Conservation (phyloP, 1,140 invertebrate genomes). For the Orchesella cincta region DNA sequence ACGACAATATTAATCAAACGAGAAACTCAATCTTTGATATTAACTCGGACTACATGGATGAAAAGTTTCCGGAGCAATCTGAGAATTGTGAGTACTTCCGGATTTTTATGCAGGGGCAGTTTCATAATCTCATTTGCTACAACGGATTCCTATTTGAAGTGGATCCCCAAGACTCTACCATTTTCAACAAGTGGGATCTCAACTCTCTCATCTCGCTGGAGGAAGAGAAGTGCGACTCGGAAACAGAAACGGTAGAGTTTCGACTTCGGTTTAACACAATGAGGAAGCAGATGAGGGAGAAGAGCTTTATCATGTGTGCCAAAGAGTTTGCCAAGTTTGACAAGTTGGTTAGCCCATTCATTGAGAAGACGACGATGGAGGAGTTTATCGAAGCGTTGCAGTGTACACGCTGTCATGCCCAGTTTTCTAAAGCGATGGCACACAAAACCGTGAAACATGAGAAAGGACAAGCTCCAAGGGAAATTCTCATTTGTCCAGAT, state of each 20-base stretch:
- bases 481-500: constrained; percentile 46
- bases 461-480: constrained; percentile 33
- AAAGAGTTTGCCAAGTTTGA: constrained; percentile 43
- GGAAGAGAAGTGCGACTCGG: constrained; percentile 38
- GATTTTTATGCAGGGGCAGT: constrained; percentile 41
- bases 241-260: constrained; percentile 49
- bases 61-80: constrained; percentile 18
- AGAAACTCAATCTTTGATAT: constrained; percentile 19
- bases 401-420: constrained; percentile 28
- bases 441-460: constrained; percentile 35
- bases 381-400: constrained; percentile 45
- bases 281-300: constrained; percentile 40
- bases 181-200: constrained; percentile 45
- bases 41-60: constrained; percentile 9
- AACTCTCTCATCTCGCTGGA: constrained; percentile 34
- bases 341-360: constrained; percentile 32
- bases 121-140: constrained; percentile 32
- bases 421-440: constrained; percentile 42
- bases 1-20: too few relatives aligned
- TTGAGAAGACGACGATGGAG: constrained; percentile 38
- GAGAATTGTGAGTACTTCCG: constrained; percentile 31
- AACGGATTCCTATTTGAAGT: constrained; percentile 45
- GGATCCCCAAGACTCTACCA: constrained; percentile 23
- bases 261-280: constrained; percentile 43
- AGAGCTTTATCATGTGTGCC: constrained; percentile 40